Evolutionary conservation across 2,113 vertebrate species (phyloP).

Genomic region (Thermophis baileyi): DNA sequence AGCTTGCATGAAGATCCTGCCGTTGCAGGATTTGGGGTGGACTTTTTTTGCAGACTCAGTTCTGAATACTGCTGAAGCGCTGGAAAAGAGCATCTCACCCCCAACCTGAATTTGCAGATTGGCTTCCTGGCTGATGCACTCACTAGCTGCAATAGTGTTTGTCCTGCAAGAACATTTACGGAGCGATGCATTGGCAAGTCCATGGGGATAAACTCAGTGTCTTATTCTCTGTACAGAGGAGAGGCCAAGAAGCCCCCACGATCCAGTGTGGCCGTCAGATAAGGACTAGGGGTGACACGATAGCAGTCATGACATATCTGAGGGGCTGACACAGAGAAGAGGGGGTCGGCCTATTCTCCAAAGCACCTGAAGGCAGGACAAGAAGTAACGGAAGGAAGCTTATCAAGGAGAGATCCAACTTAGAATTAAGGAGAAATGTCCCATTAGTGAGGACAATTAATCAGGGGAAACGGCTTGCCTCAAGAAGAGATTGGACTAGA

Average conservation of each 20-base stretch:
- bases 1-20: background rate
- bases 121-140: background rate
- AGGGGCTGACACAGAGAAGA: background rate
- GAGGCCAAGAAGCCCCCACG: background rate
- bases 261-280: background rate
- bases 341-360: background rate
- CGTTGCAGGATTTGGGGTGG: conserved; percentile 8
- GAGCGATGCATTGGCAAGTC: background rate
- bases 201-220: background rate
- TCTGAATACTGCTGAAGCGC: conserved; percentile 12
- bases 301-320: background rate
- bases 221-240: background rate
- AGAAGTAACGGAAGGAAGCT: background rate
- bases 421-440: background rate
- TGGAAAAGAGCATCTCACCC: background rate
- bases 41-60: conserved; percentile 16
- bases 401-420: background rate
- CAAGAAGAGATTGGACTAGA: too few relatives aligned
- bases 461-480: too few relatives aligned
- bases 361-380: background rate
- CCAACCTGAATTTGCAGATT: conserved; percentile 2
- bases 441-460: background rate
- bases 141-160: background rate
- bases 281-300: background rate
- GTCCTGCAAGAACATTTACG: background rate